These are phyloP conservation scores for Andrena camellia DNA, from an alignment of 2,888 invertebrate genomes.

Conservation along the genomic window DNA sequence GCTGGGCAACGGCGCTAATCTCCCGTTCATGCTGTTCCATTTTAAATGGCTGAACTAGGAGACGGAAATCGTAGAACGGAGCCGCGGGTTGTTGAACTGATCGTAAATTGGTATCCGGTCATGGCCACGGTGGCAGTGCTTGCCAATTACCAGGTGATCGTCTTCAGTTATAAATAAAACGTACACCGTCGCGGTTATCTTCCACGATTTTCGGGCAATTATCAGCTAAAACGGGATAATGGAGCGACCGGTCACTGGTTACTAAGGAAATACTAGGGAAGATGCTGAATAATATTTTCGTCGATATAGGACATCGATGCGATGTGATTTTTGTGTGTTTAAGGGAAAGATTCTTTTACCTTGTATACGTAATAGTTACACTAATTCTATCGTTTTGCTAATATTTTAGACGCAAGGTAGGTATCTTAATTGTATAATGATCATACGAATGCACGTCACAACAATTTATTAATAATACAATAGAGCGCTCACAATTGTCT, in stretches of 20 bases:
- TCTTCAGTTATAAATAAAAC: conserved; percentile 61
- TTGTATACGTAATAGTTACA: too few species aligned
- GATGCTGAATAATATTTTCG: not conserved
- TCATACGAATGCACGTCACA: too few species aligned
- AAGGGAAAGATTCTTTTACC: too few species aligned
- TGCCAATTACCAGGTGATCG: conserved; percentile 61
- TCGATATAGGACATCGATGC: not conserved
- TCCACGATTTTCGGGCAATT: not conserved
- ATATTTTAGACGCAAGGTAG: too few species aligned
- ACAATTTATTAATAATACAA: too few species aligned
- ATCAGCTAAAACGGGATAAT: not conserved
- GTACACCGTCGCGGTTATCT: conserved; percentile 9
- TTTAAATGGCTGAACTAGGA: conserved; percentile 6
- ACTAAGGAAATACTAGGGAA: not conserved
- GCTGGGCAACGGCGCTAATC: conserved; percentile 5
- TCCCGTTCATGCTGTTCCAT: conserved; percentile 6
- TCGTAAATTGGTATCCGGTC: conserved; percentile 55
- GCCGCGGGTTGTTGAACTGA: conserved; percentile 41
- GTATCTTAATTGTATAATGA: too few species aligned
- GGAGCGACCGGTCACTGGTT: not conserved
- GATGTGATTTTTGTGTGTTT: not conserved
- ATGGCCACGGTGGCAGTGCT: conserved; percentile 51
- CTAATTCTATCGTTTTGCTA: too few species aligned
- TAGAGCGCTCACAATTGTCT: too few species aligned
- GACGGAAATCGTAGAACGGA: conserved; percentile 18